Evolutionary conservation across 1,140 invertebrate genomes (phyloP).

Genomic region (Megathymus violae): DNA sequence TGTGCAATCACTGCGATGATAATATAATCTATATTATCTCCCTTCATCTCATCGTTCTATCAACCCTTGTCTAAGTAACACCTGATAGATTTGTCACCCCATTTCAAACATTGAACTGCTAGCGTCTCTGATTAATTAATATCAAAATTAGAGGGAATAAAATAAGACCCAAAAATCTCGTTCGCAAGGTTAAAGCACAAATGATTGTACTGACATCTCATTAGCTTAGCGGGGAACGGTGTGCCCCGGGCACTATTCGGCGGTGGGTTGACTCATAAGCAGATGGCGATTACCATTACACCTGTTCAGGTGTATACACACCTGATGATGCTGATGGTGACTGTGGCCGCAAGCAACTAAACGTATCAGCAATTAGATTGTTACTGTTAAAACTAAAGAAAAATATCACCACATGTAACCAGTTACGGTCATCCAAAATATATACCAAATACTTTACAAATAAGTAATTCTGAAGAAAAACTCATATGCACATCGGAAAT

Average conservation of each 20-base stretch:
- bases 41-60: constrained; percentile 8
- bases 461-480: too few relatives aligned
- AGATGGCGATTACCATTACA: constrained; percentile 32
- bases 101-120: neutral
- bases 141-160: constrained; percentile 65
- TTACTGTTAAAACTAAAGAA: too few relatives aligned
- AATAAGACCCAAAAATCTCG: constrained; percentile 77
- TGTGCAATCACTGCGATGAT: too few relatives aligned
- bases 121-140: constrained; percentile 63
- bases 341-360: too few relatives aligned
- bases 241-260: constrained; percentile 65
- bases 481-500: too few relatives aligned
- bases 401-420: too few relatives aligned
- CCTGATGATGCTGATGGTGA: too few relatives aligned
- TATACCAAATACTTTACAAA: too few relatives aligned
- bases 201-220: constrained; percentile 83
- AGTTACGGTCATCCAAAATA: too few relatives aligned
- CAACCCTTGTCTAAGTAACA: constrained; percentile 14
- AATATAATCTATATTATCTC: too few relatives aligned
- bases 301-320: too few relatives aligned
- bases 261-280: constrained; percentile 31
- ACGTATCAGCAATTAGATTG: too few relatives aligned
- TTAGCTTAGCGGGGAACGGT: constrained; percentile 77
- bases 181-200: constrained; percentile 76
- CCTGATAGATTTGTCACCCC: constrained; percentile 19